Conservation (phyloP, 2,797 vertebrate species). For the Champsocephalus esox region DNA sequence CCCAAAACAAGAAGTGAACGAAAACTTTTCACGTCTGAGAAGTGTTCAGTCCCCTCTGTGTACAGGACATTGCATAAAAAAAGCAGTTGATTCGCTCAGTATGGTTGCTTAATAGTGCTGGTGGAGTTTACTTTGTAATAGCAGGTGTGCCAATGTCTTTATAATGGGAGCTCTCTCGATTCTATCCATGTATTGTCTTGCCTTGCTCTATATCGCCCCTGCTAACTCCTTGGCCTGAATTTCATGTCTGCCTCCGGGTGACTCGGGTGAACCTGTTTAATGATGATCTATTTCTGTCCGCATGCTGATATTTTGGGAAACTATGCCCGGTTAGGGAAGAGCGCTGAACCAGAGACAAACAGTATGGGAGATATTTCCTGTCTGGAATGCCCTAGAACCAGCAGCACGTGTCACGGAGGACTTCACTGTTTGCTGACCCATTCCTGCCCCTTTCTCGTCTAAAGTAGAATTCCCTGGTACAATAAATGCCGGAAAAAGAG, state of each 20-base stretch:
- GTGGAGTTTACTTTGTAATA: conserved; percentile 81
- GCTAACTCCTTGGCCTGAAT: conserved; percentile 81
- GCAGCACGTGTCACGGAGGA: conserved; percentile 54
- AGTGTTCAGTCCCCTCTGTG: conserved; percentile 64
- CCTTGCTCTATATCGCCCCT: conserved; percentile 77
- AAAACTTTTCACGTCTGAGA: conserved; percentile 51
- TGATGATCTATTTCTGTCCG: conserved; percentile 79
- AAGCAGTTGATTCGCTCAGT: conserved; percentile 71
- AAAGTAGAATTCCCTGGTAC: conserved; percentile 47
- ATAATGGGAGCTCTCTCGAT: conserved; percentile 71
- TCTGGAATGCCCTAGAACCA: conserved; percentile 64
- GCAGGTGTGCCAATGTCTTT: conserved; percentile 81
- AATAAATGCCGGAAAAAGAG: conserved; percentile 40
- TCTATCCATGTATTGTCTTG: conserved; percentile 80
- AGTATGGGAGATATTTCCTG: conserved; percentile 48
- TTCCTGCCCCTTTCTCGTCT: conserved; percentile 24
- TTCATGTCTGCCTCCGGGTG: conserved; percentile 79
- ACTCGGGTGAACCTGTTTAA: conserved; percentile 78
- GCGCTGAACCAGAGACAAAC: conserved; percentile 67
- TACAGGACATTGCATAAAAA: conserved; percentile 75
- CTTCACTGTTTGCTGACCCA: conserved; percentile 55
- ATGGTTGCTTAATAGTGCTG: conserved; percentile 77
- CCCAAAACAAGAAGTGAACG: conserved; percentile 56
- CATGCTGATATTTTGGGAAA: conserved; percentile 80
- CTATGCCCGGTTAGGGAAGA: conserved; percentile 65